Conservation (phyloP, 2,888 invertebrate genomes). For the Nomada ruficornis region DNA sequence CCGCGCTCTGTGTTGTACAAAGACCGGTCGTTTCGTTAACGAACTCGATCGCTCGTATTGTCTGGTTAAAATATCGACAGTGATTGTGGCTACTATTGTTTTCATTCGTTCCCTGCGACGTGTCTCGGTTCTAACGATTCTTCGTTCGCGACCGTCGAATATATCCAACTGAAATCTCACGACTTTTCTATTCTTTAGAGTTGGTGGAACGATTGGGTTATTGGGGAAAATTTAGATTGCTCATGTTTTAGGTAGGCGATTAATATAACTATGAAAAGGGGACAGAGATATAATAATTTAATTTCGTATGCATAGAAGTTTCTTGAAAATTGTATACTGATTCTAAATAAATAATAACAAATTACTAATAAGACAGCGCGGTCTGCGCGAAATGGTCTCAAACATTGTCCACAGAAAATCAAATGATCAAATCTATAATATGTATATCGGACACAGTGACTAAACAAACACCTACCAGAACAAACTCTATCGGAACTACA, state of each 20-base stretch:
- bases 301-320: too few relatives aligned
- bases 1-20: constrained; percentile 17
- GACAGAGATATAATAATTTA: too few relatives aligned
- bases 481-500: neutral
- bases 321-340: too few relatives aligned
- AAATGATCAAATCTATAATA: too few relatives aligned
- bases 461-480: neutral
- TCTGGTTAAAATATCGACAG: constrained; percentile 54
- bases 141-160: constrained; percentile 20
- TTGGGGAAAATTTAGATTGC: too few relatives aligned
- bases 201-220: neutral
- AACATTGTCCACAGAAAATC: too few relatives aligned
- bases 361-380: too few relatives aligned
- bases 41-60: constrained; percentile 54
- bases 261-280: too few relatives aligned
- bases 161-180: constrained; percentile 1
- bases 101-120: constrained; percentile 43
- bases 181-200: neutral
- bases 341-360: too few relatives aligned
- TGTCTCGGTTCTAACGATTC: constrained; percentile 29
- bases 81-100: constrained; percentile 35
- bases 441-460: too few relatives aligned
- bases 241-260: too few relatives aligned
- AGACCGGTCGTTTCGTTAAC: constrained; percentile 51
- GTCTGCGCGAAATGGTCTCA: too few relatives aligned